Conservation (phyloP, 2,113 vertebrate genomes). For the Cricetomys ansorgei region DNA sequence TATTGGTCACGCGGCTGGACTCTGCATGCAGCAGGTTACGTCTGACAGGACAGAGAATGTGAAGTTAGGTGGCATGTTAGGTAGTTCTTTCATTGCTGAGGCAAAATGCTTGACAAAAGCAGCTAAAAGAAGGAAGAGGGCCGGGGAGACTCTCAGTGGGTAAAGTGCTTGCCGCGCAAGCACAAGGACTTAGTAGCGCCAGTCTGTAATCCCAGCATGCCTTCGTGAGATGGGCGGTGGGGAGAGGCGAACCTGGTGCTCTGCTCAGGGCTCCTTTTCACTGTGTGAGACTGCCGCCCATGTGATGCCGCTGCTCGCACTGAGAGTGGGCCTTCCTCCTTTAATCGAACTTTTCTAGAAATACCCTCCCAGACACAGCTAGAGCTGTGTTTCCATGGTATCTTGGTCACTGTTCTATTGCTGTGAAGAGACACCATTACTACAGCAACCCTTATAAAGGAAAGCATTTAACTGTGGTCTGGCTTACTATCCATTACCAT, state of each 20-base stretch:
- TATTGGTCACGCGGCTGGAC: rapidly evolving
- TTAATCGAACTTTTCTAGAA: neutral
- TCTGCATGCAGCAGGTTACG: neutral
- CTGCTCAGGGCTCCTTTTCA: neutral
- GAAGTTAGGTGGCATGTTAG: neutral
- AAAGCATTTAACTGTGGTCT: neutral
- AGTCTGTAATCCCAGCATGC: neutral
- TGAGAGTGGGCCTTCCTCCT: neutral
- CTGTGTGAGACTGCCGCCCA: no score
- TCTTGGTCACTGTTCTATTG: neutral
- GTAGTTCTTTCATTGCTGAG: neutral
- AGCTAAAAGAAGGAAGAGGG: neutral
- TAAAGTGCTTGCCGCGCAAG: neutral
- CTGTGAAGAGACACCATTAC: neutral
- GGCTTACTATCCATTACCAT: neutral
- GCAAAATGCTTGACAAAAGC: neutral
- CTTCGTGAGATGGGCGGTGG: neutral
- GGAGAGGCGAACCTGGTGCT: neutral
- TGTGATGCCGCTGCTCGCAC: neutral
- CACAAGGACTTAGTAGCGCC: neutral
- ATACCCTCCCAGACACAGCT: neutral
- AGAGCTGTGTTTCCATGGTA: neutral
- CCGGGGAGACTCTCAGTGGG: neutral
- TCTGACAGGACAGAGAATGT: rapidly evolving
- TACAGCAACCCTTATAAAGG: neutral